Percentiles rank a stretch among this genome's conserved stretches.
Conservation (phyloP, 2,113 vertebrate species). For the Ancistrus triradiatus region DNA sequence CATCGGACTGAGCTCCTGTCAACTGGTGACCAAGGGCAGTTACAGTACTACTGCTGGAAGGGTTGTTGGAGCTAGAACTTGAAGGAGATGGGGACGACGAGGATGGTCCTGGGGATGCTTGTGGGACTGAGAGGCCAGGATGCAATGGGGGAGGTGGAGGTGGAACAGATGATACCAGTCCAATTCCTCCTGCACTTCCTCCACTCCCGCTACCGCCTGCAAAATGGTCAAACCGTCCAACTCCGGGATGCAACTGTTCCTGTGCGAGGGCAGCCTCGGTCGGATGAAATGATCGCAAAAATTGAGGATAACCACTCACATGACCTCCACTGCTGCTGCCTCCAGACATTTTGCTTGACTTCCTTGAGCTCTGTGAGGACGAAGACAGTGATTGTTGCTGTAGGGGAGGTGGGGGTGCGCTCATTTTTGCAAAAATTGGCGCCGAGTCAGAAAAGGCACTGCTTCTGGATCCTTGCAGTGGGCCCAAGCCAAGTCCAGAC, state of each 20-base stretch:
- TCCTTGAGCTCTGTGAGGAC: conserved; percentile 71
- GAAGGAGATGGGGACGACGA: conserved; percentile 74
- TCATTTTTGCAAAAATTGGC: conserved; percentile 79
- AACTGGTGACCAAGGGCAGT: conserved; percentile 73
- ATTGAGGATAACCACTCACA: conserved; percentile 72
- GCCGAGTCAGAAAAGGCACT: conserved; percentile 78
- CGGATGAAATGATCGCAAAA: conserved; percentile 76
- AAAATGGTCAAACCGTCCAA: conserved; percentile 77
- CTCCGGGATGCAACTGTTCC: conserved; percentile 71
- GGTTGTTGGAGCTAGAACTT: conserved; percentile 71
- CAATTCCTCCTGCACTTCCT: conserved; percentile 69
- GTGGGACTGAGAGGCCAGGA: conserved; percentile 71
- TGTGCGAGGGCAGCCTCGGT: conserved; percentile 74
- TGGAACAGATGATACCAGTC: conserved; percentile 73
- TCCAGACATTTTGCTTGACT: conserved; percentile 72
- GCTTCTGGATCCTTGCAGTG: conserved; percentile 75
- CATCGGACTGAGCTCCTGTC: conserved; percentile 73
- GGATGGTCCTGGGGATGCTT: conserved; percentile 71
- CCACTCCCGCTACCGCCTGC: conserved; percentile 68
- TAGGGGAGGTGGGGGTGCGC: conserved; percentile 74
- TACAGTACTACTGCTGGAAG: conserved; percentile 72
- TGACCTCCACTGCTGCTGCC: conserved; percentile 68
- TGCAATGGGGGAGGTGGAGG: conserved; percentile 75
- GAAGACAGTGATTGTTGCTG: conserved; percentile 75
- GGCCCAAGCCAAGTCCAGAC: conserved; percentile 75